Base-by-base conservation (phyloP, 1,140 invertebrate genomes). In the Trichonephila clavata region DNA sequence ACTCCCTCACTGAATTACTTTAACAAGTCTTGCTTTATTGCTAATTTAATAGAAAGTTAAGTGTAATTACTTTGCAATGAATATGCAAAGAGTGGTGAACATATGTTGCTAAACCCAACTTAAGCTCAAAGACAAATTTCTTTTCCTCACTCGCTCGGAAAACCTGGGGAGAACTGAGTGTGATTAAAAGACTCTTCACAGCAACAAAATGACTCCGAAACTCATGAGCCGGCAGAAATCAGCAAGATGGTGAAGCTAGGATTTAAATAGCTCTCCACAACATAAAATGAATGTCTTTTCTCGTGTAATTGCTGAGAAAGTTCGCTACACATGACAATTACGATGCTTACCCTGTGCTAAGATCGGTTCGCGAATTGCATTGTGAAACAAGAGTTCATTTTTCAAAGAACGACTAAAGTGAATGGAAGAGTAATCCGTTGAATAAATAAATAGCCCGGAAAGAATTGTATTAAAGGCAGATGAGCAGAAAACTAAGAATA, bases 231-330 rank as follows among this genome's bases (percentile, higher is more conserved):
- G 71, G 27, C 71, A 77, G 71, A 39, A 77, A 77, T 77, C 27
- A 16, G 27, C 8, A 77, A 77, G 71, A 77, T 39, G 39, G 32
- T 77, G 39, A 83, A 83, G 81, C 21, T n/a, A 57, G 81, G 81
- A 57, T 84, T 84, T 84, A 84, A 84, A 84, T 59, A 50, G 81
- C 57, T 84, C 81, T 16, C 43, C 57, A n/a, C 13, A 59, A 57
- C 81, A 24, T 59, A 84, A 84, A 84, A 84, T 84, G 57, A 84
- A 84, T 84, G 81, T 27, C 81, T 84, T 57, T 16, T 8, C 81
- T 84, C n/a, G 3, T 24, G 81, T 84, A 84, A 84, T 57, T 84
- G 50, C 81, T 50, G 21, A 14, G 81, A 83, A 84, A 57, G 10
- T 59, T 24, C 8, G 50, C 43, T 77, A 77, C 71, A 39, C 27